Evolutionary conservation across 2,113 vertebrate species (phyloP).

Genomic region (Toxostoma redivivum): DNA sequence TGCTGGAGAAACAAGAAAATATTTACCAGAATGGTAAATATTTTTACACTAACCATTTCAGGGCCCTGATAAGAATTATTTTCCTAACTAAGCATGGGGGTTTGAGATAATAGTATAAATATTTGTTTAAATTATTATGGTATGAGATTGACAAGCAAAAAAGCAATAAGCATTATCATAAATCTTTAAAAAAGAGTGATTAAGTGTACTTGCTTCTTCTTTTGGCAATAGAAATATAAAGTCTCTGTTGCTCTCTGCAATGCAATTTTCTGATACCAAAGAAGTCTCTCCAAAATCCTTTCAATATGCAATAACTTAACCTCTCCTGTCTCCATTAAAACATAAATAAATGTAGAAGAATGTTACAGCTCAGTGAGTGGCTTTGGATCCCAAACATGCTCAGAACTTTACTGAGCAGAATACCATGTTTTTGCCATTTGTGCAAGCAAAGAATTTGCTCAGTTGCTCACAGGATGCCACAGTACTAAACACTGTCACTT

Average conservation of each 20-base stretch:
- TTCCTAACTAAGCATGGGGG: neutral
- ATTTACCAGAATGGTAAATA: neutral
- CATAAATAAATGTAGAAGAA: neutral
- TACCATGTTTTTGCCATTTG: neutral
- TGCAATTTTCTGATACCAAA: neutral
- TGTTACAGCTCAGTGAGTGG: neutral
- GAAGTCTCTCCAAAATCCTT: neutral
- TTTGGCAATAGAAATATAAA: neutral
- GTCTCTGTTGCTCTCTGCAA: neutral
- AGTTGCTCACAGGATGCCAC: neutral
- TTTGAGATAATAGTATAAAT: neutral
- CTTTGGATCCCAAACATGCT: neutral
- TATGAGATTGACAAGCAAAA: neutral
- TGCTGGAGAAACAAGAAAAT: neutral
- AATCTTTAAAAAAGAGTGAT: neutral
- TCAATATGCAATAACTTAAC: neutral
- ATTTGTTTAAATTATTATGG: neutral
- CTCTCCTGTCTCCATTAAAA: neutral
- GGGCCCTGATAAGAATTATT: neutral
- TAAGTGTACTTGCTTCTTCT: constrained; percentile 4
- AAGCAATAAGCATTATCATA: neutral
- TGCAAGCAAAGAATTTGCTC: neutral
- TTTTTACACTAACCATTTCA: neutral
- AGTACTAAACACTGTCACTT: neutral
- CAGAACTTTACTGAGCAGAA: neutral